Conservation (phyloP, 2,797 vertebrate species). For the Apodemus agrarius region DNA sequence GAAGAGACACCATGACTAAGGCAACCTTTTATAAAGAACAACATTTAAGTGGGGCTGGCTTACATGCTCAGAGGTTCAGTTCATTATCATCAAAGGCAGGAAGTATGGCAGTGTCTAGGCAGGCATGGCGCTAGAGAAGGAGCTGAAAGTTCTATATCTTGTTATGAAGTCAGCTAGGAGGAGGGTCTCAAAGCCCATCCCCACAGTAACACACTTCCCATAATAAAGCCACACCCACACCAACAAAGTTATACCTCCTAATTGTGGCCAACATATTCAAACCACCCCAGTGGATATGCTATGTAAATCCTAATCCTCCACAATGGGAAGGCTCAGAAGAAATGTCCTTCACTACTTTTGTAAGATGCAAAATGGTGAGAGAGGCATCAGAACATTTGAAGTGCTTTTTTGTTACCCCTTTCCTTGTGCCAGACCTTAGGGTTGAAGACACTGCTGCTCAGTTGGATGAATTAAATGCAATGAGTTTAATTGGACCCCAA, state of each 20-base stretch:
- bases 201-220: too few relatives aligned
- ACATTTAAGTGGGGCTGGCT: neutral
- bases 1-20: neutral
- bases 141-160: neutral
- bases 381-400: neutral
- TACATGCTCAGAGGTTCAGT: neutral
- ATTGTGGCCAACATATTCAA: neutral
- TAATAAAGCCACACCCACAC: neutral
- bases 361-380: neutral
- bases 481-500: neutral
- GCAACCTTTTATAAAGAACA: neutral
- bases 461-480: neutral
- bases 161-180: neutral
- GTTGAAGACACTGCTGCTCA: neutral
- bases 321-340: neutral
- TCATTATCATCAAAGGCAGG: neutral
- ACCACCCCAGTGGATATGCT: neutral
- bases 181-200: neutral
- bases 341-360: neutral
- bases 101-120: neutral
- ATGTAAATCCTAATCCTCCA: neutral
- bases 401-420: neutral
- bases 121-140: neutral
- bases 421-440: neutral
- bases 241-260: neutral